Evolutionary conservation across 2,888 invertebrate species (phyloP).

Genomic region (Leucophenga montana): DNA sequence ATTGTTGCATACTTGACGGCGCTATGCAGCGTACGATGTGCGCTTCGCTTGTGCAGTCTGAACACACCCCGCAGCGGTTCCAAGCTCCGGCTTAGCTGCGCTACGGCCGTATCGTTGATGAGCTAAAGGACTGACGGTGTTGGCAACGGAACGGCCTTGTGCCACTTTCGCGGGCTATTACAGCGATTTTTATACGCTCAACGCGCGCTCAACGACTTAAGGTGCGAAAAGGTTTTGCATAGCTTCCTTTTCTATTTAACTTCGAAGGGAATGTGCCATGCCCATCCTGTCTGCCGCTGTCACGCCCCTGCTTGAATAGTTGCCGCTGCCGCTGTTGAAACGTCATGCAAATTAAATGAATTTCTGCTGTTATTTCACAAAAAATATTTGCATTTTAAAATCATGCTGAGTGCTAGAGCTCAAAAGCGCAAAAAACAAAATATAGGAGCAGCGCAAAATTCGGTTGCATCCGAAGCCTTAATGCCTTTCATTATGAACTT

Average conservation of each 20-base stretch:
- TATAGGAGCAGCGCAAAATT: neutral
- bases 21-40: neutral
- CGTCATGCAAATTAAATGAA: conserved; percentile 64
- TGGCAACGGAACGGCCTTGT: conserved; percentile 12
- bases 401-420: conserved; percentile 25
- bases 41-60: too few species aligned
- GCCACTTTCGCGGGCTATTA: conserved; percentile 15
- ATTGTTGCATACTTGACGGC: conserved; percentile 38
- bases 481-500: too few species aligned
- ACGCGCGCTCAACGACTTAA: conserved; percentile 26
- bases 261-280: conserved; percentile 13
- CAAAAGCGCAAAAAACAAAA: conserved; percentile 30
- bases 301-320: neutral
- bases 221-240: conserved; percentile 14
- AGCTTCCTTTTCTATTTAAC: neutral
- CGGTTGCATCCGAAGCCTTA: too few species aligned
- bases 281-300: neutral
- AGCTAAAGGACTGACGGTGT: neutral
- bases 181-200: conserved; percentile 23
- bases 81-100: neutral
- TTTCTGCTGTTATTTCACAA: conserved; percentile 56
- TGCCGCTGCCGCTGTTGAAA: conserved; percentile 4
- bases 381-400: conserved; percentile 55
- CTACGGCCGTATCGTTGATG: neutral
- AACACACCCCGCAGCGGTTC: neutral